Evolutionary conservation across 23 tunicate species (phyloP).

Genomic region (Oikopleura vanhoeffeni): DNA sequence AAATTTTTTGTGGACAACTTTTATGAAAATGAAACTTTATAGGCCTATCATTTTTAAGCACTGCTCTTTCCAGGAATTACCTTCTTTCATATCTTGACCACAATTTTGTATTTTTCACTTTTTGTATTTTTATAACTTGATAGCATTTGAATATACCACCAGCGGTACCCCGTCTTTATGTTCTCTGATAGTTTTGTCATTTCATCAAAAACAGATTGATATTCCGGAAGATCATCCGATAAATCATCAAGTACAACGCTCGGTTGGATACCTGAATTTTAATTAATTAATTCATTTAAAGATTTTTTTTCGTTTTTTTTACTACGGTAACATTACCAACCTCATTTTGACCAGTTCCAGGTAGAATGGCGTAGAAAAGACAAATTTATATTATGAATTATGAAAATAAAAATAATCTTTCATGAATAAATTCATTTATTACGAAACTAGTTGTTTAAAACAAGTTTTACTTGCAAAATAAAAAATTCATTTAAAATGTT

Average conservation of each 20-base stretch:
- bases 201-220: constrained; percentile 72
- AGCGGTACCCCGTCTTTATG: constrained; percentile 88
- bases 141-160: constrained; percentile 77
- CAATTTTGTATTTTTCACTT: constrained; percentile 65
- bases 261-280: background rate
- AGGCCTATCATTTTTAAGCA: too few relatives aligned
- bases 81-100: constrained; percentile 54
- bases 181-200: constrained; percentile 87
- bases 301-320: background rate
- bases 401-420: too few relatives aligned
- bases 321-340: too few relatives aligned
- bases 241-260: constrained; percentile 28
- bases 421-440: too few relatives aligned
- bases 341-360: too few relatives aligned
- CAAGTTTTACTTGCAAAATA: too few relatives aligned
- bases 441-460: too few relatives aligned
- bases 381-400: too few relatives aligned
- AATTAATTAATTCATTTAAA: background rate
- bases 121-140: constrained; percentile 70
- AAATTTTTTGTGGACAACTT: too few relatives aligned
- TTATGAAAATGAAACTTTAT: too few relatives aligned
- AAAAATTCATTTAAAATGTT: too few relatives aligned
- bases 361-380: too few relatives aligned
- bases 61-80: background rate
- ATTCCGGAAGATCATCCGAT: constrained; percentile 33